phyloP scores from a whole-genome alignment of 92 coral and sea anemone species.

The Palythoa heliodiscus region DNA sequence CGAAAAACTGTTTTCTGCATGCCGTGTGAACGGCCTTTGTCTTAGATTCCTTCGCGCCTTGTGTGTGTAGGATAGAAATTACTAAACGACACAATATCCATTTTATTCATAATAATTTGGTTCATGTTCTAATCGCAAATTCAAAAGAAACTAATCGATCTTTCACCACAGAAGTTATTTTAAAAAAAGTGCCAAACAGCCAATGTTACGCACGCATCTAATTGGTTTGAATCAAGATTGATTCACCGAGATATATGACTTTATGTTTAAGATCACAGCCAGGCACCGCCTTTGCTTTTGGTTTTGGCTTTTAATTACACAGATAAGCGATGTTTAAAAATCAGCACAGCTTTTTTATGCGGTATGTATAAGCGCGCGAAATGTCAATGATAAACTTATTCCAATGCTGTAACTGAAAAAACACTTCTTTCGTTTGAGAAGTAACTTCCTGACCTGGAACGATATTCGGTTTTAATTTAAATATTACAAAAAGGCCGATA shows the following conservation, averaged over 20 bases:
- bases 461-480: not conserved
- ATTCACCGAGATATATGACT: too few relatives aligned
- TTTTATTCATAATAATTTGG: not conserved
- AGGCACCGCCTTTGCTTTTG: not conserved
- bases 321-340: not conserved
- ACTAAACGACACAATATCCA: conserved; percentile 9
- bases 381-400: not conserved
- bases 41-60: not conserved
- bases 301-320: too few relatives aligned
- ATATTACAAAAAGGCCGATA: too few relatives aligned
- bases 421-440: not conserved
- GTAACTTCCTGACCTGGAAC: not conserved
- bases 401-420: too few relatives aligned
- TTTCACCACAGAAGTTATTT: not conserved
- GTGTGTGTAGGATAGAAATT: conserved; percentile 7
- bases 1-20: too few relatives aligned
- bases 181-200: not conserved
- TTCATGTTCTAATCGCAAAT: not conserved
- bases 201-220: too few relatives aligned
- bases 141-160: not conserved
- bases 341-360: not conserved
- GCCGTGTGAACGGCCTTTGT: too few relatives aligned
- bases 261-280: not conserved
- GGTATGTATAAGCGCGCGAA: not conserved
- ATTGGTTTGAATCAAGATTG: too few relatives aligned